Evolutionary conservation across 2,888 invertebrate species (phyloP), one percentile per base, ranked within the genome.

Genomic region (Clivina fossor): DNA sequence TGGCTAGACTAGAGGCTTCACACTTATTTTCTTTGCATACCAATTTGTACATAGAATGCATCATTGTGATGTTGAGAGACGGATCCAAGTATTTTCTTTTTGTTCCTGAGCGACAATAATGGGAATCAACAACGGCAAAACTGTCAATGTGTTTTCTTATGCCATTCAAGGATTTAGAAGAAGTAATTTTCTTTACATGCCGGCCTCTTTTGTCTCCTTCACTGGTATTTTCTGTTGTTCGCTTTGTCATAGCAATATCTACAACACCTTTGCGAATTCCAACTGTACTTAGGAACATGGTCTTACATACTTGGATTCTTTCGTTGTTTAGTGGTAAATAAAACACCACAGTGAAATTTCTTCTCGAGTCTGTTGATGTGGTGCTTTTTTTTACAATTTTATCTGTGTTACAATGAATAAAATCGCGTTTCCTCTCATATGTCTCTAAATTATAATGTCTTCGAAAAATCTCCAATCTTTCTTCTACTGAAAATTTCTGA

Each of bases 201-300:
- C 18, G 7, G 2, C 56, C 56, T 32, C 58, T 43, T 41, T 28
- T 13, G 40, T 61, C 51, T 20, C 3, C n/a, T 16, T 24, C 40
- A 30, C 24, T 20, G 16, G 32, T 53, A 35, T 58, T 61, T 56
- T 49, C 43, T n/a, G 30, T 8, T 4, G 49, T 47, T 28, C 59
- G 18, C 16, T 59, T 61, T 11, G 9, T 43, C 54, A 59, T 44
- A 22, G 58, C 61, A 13, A 61, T 50, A 41, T 61, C 59, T 1
- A 59, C 59, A 13, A 61, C 59, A 24, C 58, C 55, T 47, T 58
- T 59, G 19, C 26, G 26, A 7, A 59, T 47, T 18, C 41, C 59
- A 13, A 61, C 32, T 4, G 58, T 60, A 46, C 51, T 61, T n/a
- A 60, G 32, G 32, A 60, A 61, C 56, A 58, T 60, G 1, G 55